These are phyloP conservation scores for Apamea crenata DNA, from an alignment of 2,888 invertebrate species.

Conservation along the genomic window DNA sequence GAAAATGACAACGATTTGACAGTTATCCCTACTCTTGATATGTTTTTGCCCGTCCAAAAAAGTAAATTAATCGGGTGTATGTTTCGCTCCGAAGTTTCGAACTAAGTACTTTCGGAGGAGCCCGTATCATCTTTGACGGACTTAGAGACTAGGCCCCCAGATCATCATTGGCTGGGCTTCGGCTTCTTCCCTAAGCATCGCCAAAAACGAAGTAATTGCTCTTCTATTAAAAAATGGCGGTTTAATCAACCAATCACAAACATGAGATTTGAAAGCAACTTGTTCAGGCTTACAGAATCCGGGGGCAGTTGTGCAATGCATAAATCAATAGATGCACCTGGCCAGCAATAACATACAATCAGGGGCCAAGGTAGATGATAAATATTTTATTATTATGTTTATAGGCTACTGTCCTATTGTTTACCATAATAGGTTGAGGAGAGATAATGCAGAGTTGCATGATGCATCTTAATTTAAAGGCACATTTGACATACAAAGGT, in stretches of 20 bases:
- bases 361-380: slow-evolving; percentile 9
- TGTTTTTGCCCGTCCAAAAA: too few species aligned
- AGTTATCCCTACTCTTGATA: too few species aligned
- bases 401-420: slow-evolving; percentile 24
- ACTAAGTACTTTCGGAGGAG: too few species aligned
- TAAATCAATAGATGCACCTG: slow-evolving; percentile 9
- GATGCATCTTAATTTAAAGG: slow-evolving; percentile 22
- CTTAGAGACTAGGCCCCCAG: not conserved
- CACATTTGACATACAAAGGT: slow-evolving; percentile 12
- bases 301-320: not conserved
- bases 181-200: not conserved
- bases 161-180: not conserved
- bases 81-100: too few species aligned
- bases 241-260: too few species aligned
- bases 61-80: too few species aligned
- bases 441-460: slow-evolving; percentile 8
- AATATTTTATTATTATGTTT: slow-evolving; percentile 18
- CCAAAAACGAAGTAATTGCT: not conserved
- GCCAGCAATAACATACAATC: slow-evolving; percentile 11
- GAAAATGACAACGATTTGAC: too few species aligned
- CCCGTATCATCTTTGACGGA: too few species aligned
- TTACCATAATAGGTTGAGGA: slow-evolving; percentile 2
- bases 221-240: not conserved
- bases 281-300: too few species aligned
- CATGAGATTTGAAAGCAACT: too few species aligned